Evolutionary conservation across 2,797 vertebrate genomes (phyloP).

Genomic region (Carapus acus): DNA sequence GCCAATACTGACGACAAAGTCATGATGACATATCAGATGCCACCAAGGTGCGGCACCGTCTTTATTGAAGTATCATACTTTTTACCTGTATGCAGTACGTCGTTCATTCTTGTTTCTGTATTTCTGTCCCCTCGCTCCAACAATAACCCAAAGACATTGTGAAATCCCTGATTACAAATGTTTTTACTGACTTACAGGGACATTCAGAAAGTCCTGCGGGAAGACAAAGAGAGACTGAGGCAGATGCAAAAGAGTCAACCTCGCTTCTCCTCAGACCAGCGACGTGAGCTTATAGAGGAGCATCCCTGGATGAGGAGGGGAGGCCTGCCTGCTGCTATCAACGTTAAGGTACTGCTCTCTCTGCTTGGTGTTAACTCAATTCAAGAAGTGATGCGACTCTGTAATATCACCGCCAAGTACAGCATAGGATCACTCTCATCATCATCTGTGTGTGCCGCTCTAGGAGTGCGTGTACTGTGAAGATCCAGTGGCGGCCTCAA

Average conservation of each 20-base stretch:
- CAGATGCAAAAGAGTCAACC: conserved; percentile 88
- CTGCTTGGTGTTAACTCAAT: too few relatives aligned
- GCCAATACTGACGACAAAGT: conserved; percentile 79
- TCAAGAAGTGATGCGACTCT: too few relatives aligned
- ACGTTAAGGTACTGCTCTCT: conserved; percentile 68
- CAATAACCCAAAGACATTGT: too few relatives aligned
- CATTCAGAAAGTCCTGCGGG: conserved; percentile 77
- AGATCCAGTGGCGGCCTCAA: conserved; percentile 52
- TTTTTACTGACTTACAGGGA: conserved; percentile 65
- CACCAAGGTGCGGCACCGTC: conserved; percentile 73
- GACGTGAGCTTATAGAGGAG: conserved; percentile 82
- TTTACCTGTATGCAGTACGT: too few relatives aligned
- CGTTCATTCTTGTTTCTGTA: too few relatives aligned
- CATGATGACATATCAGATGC: conserved; percentile 94
- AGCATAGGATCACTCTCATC: too few relatives aligned
- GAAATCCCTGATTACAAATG: too few relatives aligned
- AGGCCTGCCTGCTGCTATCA: conserved; percentile 78
- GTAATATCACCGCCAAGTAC: too few relatives aligned
- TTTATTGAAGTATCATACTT: neutral
- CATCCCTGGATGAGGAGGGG: conserved; percentile 88
- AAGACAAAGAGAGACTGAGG: conserved; percentile 83
- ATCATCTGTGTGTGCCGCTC: conserved; percentile 11
- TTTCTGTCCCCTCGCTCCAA: too few relatives aligned
- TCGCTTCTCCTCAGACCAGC: conserved; percentile 82
- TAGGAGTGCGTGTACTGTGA: conserved; percentile 76